A percentile compares a stretch with the other conserved stretches of the same genome.
phyloP scores from a whole-genome alignment of 2,113 vertebrate species.

The Chaetodon auriga region DNA sequence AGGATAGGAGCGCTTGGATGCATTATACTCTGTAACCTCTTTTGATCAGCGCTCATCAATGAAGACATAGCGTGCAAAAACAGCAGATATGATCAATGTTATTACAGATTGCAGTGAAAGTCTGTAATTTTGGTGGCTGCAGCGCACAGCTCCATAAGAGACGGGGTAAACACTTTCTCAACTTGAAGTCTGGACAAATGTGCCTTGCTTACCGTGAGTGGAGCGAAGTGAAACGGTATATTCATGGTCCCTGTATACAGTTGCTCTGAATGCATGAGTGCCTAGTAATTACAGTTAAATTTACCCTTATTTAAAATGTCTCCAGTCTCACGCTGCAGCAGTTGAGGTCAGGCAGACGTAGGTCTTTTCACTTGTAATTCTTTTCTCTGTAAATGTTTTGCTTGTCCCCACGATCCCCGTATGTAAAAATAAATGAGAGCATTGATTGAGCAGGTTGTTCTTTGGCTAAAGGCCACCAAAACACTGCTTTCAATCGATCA shows the following conservation, averaged over 20 bases:
- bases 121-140: not conserved
- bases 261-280: conserved; percentile 12
- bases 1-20: conserved; percentile 53
- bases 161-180: conserved; percentile 8
- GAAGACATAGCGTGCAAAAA: not conserved
- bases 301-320: conserved; percentile 27
- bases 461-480: conserved; percentile 52
- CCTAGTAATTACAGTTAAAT: conserved; percentile 12
- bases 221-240: conserved; percentile 8
- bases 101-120: not conserved
- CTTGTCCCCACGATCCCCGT: conserved; percentile 52
- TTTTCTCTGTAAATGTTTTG: conserved; percentile 41
- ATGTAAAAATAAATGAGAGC: conserved; percentile 70
- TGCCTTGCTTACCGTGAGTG: not conserved
- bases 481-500: conserved; percentile 55
- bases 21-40: conserved; percentile 42
- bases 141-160: not conserved
- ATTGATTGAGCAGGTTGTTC: conserved; percentile 61
- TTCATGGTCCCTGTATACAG: not conserved
- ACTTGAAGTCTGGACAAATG: not conserved
- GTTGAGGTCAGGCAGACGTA: conserved; percentile 35
- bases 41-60: conserved; percentile 28
- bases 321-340: conserved; percentile 25
- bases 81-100: conserved; percentile 26
- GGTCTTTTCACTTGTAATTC: conserved; percentile 53